Evolutionary conservation across 2,888 invertebrate genomes (phyloP), one percentile per base, ranked within the genome.

Genomic region (Drosophila yooni): DNA sequence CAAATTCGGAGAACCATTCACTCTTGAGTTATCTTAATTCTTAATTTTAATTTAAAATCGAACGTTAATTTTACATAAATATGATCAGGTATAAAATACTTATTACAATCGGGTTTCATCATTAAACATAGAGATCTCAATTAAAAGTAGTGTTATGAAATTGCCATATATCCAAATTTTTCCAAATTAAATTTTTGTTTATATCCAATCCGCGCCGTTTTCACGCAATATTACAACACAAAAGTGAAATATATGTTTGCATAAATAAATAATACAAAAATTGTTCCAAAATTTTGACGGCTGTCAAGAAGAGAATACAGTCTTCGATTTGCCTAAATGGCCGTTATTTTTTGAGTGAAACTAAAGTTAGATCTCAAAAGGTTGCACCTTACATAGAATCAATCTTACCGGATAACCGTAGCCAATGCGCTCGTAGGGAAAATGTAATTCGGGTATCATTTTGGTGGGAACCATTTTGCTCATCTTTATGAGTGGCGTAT

Each of bases 391-490:
- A 7, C 21, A 21, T 25, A 25, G 21, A 46, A 25, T 46, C 25
- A 13, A n/a, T 13, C 85, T 87, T 92, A 95, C 95, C 92, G 93
- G 94, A 88, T 97, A 97, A 92, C 98, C 97, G 95, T 97, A 96
- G 15, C 97, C 98, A 89, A 98, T 97, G 83, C 94, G 95, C 85
- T 98, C 97, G 77, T 95, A 95, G 0, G 95, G 95, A 0, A 95
- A 94, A 0, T 94, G 94, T 0, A 94, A 93, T 92, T 94, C 91
- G 3, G 87, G 90, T 0, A 94, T 91, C 40, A 96, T 79, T 75
- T 93, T 94, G 70, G 94, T 94, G 0, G 95, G 95, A 63, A 96
- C 90, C 38, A 88, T 48, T 38, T 82, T 76, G 63, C 76, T 76
- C 50, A 86, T 78, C 48, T 95, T 94, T 54, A 98, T 94, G 6